Evolutionary conservation across 2,113 vertebrate genomes (phyloP).

Genomic region (Hypocryptadius cinnamomeus): DNA sequence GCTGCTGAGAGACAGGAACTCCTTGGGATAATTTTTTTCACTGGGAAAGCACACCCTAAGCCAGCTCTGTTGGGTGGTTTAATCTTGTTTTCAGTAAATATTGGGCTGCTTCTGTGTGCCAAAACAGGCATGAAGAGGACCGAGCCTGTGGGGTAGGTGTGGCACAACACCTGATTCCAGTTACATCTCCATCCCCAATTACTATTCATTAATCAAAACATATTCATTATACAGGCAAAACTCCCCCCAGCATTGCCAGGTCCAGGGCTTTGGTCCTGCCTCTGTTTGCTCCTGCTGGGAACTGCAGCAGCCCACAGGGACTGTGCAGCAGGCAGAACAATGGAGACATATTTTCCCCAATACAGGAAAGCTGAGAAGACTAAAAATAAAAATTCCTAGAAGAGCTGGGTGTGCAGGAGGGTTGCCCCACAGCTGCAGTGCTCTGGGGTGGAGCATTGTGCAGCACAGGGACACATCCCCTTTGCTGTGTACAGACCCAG

Average conservation of each 20-base stretch:
- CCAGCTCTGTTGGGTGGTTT: not conserved
- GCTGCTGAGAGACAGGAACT: not conserved
- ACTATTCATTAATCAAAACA: not conserved
- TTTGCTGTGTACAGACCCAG: not conserved
- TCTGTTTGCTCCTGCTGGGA: not conserved
- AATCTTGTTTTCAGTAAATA: not conserved
- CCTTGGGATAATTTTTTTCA: not conserved
- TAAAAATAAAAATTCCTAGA: not conserved
- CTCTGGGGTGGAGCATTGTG: not conserved
- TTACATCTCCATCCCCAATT: not conserved
- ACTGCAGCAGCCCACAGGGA: not conserved
- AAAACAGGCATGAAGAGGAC: not conserved
- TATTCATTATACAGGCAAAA: not conserved
- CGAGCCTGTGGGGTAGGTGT: not conserved
- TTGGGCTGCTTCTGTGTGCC: not conserved
- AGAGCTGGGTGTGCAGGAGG: not conserved
- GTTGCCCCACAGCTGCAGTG: accelerated
- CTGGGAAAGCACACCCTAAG: not conserved
- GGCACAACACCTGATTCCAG: not conserved
- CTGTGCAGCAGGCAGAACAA: not conserved
- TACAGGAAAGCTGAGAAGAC: not conserved
- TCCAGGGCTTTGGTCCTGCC: not conserved
- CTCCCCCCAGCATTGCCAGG: not conserved
- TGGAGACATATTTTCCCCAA: not conserved
- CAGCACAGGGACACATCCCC: not conserved